Conservation (phyloP, 2,888 invertebrate species). For the Euclidia mi region DNA sequence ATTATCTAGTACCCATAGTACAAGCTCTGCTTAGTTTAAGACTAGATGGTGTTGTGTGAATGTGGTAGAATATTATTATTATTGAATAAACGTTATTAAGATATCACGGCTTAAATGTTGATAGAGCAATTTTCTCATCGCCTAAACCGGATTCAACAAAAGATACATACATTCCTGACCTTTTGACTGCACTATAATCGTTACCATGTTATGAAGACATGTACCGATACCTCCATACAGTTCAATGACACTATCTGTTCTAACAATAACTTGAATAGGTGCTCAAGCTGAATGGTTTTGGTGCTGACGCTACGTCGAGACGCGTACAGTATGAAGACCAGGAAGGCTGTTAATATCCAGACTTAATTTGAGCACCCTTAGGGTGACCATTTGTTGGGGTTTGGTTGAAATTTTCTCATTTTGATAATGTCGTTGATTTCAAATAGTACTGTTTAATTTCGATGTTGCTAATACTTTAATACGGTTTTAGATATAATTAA, state of each 20-base stretch:
- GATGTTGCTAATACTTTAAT: too few relatives aligned
- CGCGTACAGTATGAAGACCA: slow-evolving; percentile 19
- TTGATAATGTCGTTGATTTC: not conserved
- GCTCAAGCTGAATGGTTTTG: slow-evolving; percentile 8
- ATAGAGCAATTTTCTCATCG: too few relatives aligned
- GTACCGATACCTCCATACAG: not conserved
- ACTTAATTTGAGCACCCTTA: slow-evolving; percentile 9
- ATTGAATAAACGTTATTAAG: too few relatives aligned
- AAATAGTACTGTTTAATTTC: not conserved
- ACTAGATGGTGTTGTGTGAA: too few relatives aligned
- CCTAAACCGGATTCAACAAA: not conserved
- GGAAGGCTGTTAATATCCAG: slow-evolving; percentile 29
- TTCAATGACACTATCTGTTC: not conserved
- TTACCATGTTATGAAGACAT: slow-evolving; percentile 2
- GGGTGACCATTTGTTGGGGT: slow-evolving; percentile 2
- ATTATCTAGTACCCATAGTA: too few relatives aligned
- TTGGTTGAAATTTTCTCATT: not conserved
- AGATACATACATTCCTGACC: not conserved
- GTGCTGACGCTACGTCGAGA: slow-evolving; percentile 13
- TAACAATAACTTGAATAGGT: slow-evolving; percentile 11
- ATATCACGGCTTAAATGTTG: too few relatives aligned
- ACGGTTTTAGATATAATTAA: too few relatives aligned
- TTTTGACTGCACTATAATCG: not conserved
- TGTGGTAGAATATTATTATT: too few relatives aligned
- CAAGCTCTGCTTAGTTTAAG: too few relatives aligned